phyloP scores from a whole-genome alignment of 2,797 vertebrate genomes.

The Cryptoblepharus egeriae region DNA sequence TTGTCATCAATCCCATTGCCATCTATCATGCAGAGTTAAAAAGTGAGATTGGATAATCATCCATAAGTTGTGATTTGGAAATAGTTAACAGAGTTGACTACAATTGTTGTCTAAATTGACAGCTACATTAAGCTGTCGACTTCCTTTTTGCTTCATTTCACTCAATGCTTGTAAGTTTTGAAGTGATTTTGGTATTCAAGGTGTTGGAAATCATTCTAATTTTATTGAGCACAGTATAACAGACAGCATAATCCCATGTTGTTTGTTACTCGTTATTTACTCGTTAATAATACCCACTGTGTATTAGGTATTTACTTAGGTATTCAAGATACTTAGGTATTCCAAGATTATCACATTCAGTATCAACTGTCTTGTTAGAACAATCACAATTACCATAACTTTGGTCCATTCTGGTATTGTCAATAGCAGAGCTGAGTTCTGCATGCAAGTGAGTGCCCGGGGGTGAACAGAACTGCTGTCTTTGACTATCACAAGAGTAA shows the following conservation, averaged over 20 bases:
- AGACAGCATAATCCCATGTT: too few relatives aligned
- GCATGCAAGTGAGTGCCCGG: too few relatives aligned
- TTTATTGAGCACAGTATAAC: background rate
- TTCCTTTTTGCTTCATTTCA: background rate
- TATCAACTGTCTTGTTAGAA: background rate
- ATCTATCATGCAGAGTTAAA: background rate
- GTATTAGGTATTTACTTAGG: background rate
- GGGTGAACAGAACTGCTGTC: too few relatives aligned
- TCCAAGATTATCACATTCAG: too few relatives aligned
- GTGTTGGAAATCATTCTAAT: background rate
- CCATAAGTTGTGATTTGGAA: background rate
- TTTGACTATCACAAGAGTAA: too few relatives aligned
- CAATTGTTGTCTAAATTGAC: accelerated
- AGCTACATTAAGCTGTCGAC: background rate
- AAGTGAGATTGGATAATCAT: accelerated
- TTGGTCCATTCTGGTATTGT: too few relatives aligned
- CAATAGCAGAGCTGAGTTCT: too few relatives aligned
- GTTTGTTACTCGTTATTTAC: too few relatives aligned
- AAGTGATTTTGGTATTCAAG: background rate
- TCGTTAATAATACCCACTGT: too few relatives aligned
- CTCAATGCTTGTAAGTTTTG: background rate
- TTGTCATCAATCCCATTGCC: background rate
- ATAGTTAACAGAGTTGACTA: background rate
- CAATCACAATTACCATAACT: background rate
- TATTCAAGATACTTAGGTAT: background rate